A percentile compares a stretch with the other conserved stretches of the same genome.
Evolutionary conservation across 2,113 vertebrate species (phyloP).

Genomic region (Hepsetus odoe): DNA sequence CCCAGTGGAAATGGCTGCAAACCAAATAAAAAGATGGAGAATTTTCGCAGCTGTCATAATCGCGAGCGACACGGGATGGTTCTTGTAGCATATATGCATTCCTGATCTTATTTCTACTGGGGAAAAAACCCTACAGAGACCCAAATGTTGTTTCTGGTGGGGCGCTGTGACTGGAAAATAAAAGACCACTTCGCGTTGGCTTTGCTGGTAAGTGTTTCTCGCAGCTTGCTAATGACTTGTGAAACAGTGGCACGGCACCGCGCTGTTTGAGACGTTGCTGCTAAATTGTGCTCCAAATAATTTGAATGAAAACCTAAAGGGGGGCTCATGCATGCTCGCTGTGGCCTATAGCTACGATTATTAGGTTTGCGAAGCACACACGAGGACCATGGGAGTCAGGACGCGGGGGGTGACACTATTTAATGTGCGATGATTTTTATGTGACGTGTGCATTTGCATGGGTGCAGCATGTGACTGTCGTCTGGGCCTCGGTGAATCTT

Average conservation of each 20-base stretch:
- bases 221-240: conserved; percentile 28
- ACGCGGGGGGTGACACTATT: conserved; percentile 60
- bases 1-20: background rate
- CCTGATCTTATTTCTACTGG: background rate
- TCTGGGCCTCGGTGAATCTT: conserved; percentile 60
- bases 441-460: conserved; percentile 72
- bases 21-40: background rate
- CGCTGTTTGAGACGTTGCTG: conserved; percentile 11
- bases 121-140: background rate
- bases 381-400: background rate
- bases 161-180: background rate
- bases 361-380: background rate
- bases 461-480: conserved; percentile 66
- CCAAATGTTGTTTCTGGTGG: background rate
- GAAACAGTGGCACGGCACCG: conserved; percentile 6
- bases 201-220: conserved; percentile 13
- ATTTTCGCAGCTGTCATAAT: background rate
- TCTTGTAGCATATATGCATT: background rate
- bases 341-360: background rate
- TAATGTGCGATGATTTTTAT: conserved; percentile 67
- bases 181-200: background rate
- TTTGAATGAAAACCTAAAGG: background rate
- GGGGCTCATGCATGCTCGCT: background rate
- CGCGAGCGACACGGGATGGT: background rate
- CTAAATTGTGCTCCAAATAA: conserved; percentile 28